Evolutionary conservation across 2,113 vertebrate species (phyloP).

Genomic region (Pygoscelis adeliae): DNA sequence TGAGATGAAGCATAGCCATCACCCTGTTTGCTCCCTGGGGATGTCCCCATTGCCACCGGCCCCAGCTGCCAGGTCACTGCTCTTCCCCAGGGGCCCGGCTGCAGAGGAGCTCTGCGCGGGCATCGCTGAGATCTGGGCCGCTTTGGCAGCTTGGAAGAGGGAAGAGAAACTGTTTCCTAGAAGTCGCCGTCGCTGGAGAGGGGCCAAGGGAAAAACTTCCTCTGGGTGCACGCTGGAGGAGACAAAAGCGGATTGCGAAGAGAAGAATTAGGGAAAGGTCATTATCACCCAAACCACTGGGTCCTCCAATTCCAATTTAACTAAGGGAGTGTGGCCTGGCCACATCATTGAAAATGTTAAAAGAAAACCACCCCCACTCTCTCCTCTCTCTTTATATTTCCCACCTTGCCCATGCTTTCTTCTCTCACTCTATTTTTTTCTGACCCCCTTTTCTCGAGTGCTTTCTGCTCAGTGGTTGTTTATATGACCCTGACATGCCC

Average conservation of each 20-base stretch:
- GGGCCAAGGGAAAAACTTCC: not conserved
- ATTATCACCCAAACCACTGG: accelerated
- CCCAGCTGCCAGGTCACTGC: not conserved
- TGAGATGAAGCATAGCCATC: not conserved
- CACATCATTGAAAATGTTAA: not conserved
- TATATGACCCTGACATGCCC: not conserved
- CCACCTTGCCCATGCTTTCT: not conserved
- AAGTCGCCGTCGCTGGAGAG: not conserved
- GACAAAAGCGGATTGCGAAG: not conserved
- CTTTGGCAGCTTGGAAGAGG: not conserved
- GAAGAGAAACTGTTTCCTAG: not conserved
- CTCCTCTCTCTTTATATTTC: not conserved
- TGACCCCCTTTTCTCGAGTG: not conserved
- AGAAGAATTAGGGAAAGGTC: not conserved
- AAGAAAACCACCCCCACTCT: not conserved
- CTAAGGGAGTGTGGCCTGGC: not conserved
- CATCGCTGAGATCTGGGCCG: not conserved
- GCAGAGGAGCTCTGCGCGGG: accelerated
- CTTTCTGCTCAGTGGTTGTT: not conserved
- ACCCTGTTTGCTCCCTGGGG: not conserved
- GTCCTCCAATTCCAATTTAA: not conserved
- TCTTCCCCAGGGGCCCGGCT: not conserved
- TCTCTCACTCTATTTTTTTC: not conserved
- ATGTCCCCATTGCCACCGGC: accelerated
- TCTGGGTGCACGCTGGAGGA: accelerated